Conservation (phyloP, 2,113 vertebrate species). For the Tursiops truncatus region DNA sequence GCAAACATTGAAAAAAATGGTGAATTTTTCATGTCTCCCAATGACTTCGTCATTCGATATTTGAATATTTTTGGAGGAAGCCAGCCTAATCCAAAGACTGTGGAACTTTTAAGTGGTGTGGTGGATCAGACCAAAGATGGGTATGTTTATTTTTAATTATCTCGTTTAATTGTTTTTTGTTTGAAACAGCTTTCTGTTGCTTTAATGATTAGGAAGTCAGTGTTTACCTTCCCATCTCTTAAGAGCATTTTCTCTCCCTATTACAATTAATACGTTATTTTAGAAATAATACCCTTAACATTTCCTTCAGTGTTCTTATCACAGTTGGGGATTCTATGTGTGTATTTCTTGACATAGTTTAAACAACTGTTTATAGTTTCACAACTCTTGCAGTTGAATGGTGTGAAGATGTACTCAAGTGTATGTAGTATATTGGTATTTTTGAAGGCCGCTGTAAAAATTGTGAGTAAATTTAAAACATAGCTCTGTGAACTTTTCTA, state of each 20-base stretch:
- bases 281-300: background rate
- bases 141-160: constrained; percentile 79
- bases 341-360: background rate
- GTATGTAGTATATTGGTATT: background rate
- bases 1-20: constrained; percentile 91
- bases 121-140: constrained; percentile 93
- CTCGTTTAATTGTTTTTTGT: background rate
- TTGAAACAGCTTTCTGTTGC: background rate
- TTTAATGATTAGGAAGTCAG: constrained; percentile 1
- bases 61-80: constrained; percentile 88
- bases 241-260: background rate
- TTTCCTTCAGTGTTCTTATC: background rate
- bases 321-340: background rate
- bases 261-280: background rate
- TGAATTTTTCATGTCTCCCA: constrained; percentile 89
- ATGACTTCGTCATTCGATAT: constrained; percentile 90
- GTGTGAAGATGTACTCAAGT: background rate
- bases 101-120: constrained; percentile 89
- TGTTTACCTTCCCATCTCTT: background rate
- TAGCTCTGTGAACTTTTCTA: background rate
- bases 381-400: background rate
- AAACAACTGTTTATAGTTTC: background rate
- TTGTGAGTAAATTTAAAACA: constrained; percentile 10
- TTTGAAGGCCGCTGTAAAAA: constrained; percentile 36
- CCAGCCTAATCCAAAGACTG: constrained; percentile 85